A percentile compares a stretch with the other conserved stretches of the same genome.
Evolutionary conservation across 2,797 vertebrate species (phyloP).

Genomic region (Danio kyathit): DNA sequence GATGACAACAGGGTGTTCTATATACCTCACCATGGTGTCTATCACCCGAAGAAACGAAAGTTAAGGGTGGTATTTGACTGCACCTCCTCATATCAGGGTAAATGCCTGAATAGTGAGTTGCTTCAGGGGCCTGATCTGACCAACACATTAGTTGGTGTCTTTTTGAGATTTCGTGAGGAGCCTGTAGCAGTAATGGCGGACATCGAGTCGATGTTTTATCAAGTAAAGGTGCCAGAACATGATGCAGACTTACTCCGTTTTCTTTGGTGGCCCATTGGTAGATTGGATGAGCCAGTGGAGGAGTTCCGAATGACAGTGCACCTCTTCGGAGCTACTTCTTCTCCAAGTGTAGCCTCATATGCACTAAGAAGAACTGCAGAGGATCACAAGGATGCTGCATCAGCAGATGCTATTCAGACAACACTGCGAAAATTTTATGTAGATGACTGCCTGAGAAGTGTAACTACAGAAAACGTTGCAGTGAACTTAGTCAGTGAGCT

Average conservation of each 20-base stretch:
- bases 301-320: constrained; percentile 44
- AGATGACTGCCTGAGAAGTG: constrained; percentile 46
- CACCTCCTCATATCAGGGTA: constrained; percentile 2
- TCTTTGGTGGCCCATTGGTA: constrained; percentile 47
- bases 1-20: constrained; percentile 33
- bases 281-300: not conserved
- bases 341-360: constrained; percentile 40
- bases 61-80: constrained; percentile 34
- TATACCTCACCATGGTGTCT: constrained; percentile 38
- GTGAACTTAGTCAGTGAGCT: constrained; percentile 34
- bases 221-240: constrained; percentile 16
- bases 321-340: constrained; percentile 41
- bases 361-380: constrained; percentile 37
- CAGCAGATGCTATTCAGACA: constrained; percentile 34
- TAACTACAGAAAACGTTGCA: constrained; percentile 19
- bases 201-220: constrained; percentile 36
- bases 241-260: constrained; percentile 41
- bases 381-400: constrained; percentile 23
- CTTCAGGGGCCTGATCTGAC: constrained; percentile 15
- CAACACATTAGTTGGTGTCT: constrained; percentile 31
- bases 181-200: constrained; percentile 44
- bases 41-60: constrained; percentile 34
- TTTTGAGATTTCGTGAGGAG: constrained; percentile 34
- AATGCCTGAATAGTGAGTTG: constrained; percentile 28
- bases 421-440: constrained; percentile 49